Percentiles rank a stretch among this genome's conserved stretches.
phyloP scores from a whole-genome alignment of 2,888 invertebrate genomes.

The Tenthredo amoena region DNA sequence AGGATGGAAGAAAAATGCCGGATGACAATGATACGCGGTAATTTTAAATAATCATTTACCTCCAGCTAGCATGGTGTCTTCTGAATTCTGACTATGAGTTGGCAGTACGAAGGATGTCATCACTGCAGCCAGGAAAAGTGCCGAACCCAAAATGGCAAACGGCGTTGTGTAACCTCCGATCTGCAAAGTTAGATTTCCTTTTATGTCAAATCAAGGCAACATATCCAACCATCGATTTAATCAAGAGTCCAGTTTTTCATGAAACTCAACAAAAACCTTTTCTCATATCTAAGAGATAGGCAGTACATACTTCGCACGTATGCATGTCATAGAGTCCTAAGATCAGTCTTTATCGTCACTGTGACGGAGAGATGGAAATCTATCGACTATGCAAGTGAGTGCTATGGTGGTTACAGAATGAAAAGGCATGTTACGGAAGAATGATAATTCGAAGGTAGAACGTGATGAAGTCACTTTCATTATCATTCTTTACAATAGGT shows the following conservation, averaged over 20 bases:
- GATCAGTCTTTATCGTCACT: neutral
- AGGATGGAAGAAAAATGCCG: neutral
- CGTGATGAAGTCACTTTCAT: slow-evolving; percentile 44
- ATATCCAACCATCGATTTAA: neutral
- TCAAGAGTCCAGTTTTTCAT: neutral
- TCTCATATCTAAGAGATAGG: neutral
- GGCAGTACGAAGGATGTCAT: slow-evolving; percentile 88
- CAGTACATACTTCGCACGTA: neutral
- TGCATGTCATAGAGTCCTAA: slow-evolving; percentile 28
- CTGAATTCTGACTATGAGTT: slow-evolving; percentile 81
- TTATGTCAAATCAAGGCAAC: slow-evolving; percentile 37
- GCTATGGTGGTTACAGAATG: neutral
- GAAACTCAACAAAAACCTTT: neutral
- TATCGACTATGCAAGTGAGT: neutral
- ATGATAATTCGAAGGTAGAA: slow-evolving; percentile 8
- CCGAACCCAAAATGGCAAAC: slow-evolving; percentile 88
- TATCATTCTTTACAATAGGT: neutral
- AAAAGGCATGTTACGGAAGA: neutral
- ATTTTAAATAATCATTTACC: slow-evolving; percentile 76
- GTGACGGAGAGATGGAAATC: neutral
- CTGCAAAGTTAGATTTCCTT: slow-evolving; percentile 66
- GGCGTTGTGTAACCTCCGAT: slow-evolving; percentile 90
- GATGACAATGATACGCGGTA: slow-evolving; percentile 30
- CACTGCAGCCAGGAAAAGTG: slow-evolving; percentile 87
- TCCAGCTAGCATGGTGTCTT: slow-evolving; percentile 80